A percentile compares a stretch with the other conserved stretches of the same genome.
phyloP scores from a whole-genome alignment of 2,113 vertebrate genomes.

The Eurystomus gularis region DNA sequence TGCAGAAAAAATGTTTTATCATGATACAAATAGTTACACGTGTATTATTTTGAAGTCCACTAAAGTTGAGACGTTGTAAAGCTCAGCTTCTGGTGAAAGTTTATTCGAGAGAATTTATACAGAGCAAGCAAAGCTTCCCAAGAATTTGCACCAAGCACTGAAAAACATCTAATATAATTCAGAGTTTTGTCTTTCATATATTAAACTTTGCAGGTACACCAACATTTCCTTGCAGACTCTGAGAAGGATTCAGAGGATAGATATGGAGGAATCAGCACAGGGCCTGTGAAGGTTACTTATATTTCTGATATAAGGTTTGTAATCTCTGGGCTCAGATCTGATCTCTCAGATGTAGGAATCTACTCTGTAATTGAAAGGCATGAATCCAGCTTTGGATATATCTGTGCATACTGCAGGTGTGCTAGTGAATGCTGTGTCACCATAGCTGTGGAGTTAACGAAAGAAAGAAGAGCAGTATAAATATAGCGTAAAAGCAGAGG shows the following conservation, averaged over 20 bases:
- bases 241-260: neutral
- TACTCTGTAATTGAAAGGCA: neutral
- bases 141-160: neutral
- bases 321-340: neutral
- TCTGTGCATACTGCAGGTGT: neutral
- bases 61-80: neutral
- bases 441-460: neutral
- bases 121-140: neutral
- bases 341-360: neutral
- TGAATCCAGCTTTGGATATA: neutral
- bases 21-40: neutral
- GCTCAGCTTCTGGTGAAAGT: neutral
- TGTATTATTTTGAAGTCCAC: conserved; percentile 23
- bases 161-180: neutral
- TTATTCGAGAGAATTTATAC: neutral
- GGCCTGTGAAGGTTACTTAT: neutral
- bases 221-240: neutral
- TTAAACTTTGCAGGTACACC: neutral
- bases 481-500: neutral
- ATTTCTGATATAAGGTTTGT: neutral
- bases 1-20: neutral
- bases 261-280: neutral
- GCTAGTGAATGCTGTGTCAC: neutral
- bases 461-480: neutral
- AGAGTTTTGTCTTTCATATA: neutral